phyloP scores from a whole-genome alignment of 2,797 vertebrate species.

The Ataeniobius toweri region DNA sequence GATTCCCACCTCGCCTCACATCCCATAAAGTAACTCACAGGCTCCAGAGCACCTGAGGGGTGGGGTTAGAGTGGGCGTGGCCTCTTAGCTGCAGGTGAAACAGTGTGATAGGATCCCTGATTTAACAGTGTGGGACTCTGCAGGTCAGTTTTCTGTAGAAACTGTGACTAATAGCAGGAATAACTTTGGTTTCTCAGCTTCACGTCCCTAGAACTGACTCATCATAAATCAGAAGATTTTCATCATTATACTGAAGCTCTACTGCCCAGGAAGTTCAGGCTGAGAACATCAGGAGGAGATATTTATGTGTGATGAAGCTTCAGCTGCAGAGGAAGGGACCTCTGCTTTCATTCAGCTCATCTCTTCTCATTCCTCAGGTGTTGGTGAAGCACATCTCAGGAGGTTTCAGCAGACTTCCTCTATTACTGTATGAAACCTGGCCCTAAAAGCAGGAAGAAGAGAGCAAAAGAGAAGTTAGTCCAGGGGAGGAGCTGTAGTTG shows the following conservation, averaged over 20 bases:
- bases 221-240: not conserved
- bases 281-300: not conserved
- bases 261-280: not conserved
- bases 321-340: no score
- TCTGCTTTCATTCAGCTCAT: no score
- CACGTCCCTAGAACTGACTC: not conserved
- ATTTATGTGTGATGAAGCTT: no score
- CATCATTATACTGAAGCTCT: no score
- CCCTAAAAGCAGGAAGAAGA: no score
- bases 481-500: not conserved
- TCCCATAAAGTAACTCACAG: not conserved
- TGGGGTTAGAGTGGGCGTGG: conserved; percentile 7
- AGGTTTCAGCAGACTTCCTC: no score
- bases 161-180: not conserved
- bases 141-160: no score
- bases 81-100: not conserved
- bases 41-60: not conserved
- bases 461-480: not conserved
- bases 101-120: no score
- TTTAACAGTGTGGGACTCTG: no score
- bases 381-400: no score
- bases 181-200: not conserved
- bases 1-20: not conserved
- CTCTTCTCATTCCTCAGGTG: not conserved
- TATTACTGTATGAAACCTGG: no score